Evolutionary conservation across 2,888 invertebrate genomes (phyloP).

Genomic region (Andrena bucephala): DNA sequence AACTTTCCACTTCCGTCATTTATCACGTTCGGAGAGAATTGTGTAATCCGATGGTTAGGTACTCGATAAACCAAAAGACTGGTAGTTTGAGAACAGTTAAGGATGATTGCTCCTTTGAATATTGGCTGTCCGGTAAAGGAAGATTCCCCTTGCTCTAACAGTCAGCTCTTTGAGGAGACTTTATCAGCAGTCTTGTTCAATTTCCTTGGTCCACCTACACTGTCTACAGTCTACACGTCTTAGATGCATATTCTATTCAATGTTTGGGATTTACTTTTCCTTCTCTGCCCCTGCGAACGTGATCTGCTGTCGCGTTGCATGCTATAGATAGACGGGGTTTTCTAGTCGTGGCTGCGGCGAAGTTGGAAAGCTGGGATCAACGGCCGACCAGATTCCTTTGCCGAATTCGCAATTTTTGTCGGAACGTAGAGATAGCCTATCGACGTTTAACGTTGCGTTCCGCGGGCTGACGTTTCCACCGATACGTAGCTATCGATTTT

Average conservation of each 20-base stretch:
- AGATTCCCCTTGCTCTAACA: not conserved
- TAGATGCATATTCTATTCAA: too few relatives aligned
- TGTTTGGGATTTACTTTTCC: too few relatives aligned
- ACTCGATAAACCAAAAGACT: conserved; percentile 6
- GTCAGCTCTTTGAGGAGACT: too few relatives aligned
- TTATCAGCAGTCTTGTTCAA: too few relatives aligned
- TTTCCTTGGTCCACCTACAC: too few relatives aligned
- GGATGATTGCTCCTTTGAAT: not conserved
- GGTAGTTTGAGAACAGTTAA: not conserved
- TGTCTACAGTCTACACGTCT: too few relatives aligned
- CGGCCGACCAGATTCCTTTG: conserved; percentile 24
- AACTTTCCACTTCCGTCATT: conserved; percentile 10
- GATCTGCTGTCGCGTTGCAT: too few relatives aligned
- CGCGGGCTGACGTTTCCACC: conserved; percentile 64
- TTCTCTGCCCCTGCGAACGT: too few relatives aligned
- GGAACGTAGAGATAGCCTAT: conserved; percentile 61
- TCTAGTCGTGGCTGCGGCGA: not conserved
- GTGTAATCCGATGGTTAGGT: conserved; percentile 2
- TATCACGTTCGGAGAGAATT: conserved; percentile 1
- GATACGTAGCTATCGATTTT: conserved; percentile 66
- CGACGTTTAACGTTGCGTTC: conserved; percentile 67
- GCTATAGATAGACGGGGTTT: too few relatives aligned
- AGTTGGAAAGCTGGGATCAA: not conserved
- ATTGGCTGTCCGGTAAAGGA: not conserved
- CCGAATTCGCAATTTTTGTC: conserved; percentile 50